Conservation (phyloP, 2,888 invertebrate genomes). For the Boloria euphrosyne region DNA sequence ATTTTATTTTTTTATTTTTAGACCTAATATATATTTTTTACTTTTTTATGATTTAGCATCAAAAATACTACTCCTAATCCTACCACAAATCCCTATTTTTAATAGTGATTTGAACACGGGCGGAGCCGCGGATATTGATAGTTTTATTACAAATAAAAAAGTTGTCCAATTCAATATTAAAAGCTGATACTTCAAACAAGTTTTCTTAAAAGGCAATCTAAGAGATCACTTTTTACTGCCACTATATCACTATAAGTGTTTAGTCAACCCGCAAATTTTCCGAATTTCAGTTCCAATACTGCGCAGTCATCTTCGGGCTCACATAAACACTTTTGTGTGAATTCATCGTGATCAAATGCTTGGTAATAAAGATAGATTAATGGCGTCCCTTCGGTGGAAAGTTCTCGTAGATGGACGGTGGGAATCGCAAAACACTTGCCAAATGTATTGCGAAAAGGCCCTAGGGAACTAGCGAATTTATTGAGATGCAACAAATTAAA, state of each 20-base stretch:
- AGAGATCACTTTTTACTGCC: constrained; percentile 8
- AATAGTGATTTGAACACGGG: too few relatives aligned
- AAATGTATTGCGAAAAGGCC: constrained; percentile 25
- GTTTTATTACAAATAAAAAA: too few relatives aligned
- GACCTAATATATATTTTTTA: too few relatives aligned
- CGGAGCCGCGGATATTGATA: too few relatives aligned
- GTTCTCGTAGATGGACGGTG: background rate
- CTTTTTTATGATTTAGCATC: too few relatives aligned
- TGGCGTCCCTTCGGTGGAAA: constrained; percentile 45
- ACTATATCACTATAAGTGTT: constrained; percentile 33
- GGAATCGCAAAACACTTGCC: constrained; percentile 37
- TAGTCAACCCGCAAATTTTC: constrained; percentile 43
- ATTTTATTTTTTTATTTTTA: too few relatives aligned
- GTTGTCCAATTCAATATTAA: background rate
- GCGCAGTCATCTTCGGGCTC: constrained; percentile 58
- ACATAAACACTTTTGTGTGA: constrained; percentile 67
- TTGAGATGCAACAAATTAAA: too few relatives aligned
- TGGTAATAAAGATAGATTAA: constrained; percentile 78
- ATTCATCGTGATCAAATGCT: constrained; percentile 67
- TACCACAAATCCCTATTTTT: too few relatives aligned
- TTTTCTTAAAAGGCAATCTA: constrained; percentile 17
- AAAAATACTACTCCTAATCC: too few relatives aligned
- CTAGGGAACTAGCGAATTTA: too few relatives aligned
- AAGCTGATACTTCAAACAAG: background rate
- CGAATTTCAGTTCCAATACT: constrained; percentile 42